Base-by-base conservation (phyloP, 2,888 invertebrate genomes). In the Drosophila helvetica region DNA sequence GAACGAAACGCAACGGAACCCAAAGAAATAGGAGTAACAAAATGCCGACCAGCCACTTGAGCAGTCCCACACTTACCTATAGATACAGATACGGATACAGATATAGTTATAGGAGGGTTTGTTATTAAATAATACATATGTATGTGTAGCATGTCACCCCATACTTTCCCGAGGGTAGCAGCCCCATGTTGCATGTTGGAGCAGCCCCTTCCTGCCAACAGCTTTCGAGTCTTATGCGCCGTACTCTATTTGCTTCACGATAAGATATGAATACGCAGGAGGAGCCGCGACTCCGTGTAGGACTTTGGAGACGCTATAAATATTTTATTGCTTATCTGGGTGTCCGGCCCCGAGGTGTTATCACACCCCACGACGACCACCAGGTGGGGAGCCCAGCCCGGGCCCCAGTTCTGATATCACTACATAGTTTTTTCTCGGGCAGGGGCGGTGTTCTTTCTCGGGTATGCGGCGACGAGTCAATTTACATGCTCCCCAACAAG, bases 241-340 rank as follows among this genome's bases (percentile, higher is more conserved):
- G 51, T 45, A 18, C 67, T 77, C 79, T 65, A 77, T 83, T 87
- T 87, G 56, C 78, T 66, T 52, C 63, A n/a, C 60, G 83, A 83
- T 83, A 83, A 83, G 83, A 83, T 83, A 87, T 75, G 65, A 60
- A 8, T 27, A 27, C 22, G 68, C 43, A 38, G 71, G 53, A 64
- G 64, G 47, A 65, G 33, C 53, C 38, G 38, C 56, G 33, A 63
- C 69, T 68, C 65, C 64, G 59, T 57, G 65, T 57, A 42, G 54
- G 65, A 67, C 83, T 73, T 74, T 66, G 71, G 67, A 62, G 58
- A 76, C 51, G 64, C 64, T 77, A 85, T 83, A 85, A 75, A 87
- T 87, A 81, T 73, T 79, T 78, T 79, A 78, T 74, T 74, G 82
- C 86, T 87, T 83, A 87, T 83, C 83, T 78, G 66, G 9, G 57